Conservation (phyloP, 2,797 vertebrate genomes). For the Gymnopithys bicolor region DNA sequence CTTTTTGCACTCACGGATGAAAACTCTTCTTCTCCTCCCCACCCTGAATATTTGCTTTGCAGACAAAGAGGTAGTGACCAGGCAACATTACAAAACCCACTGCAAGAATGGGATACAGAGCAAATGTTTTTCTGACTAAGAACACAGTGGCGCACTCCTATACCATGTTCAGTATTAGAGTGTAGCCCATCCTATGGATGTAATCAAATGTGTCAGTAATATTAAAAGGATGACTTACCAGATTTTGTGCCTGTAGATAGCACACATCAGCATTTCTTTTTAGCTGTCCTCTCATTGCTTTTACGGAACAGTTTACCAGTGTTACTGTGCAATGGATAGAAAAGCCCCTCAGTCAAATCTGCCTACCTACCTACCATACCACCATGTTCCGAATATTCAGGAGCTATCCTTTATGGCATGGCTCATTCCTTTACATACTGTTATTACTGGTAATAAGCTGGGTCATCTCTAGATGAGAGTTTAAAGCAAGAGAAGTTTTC, state of each 20-base stretch:
- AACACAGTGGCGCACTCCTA: not conserved
- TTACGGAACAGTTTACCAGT: not conserved
- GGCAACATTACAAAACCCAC: not conserved
- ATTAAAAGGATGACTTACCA: constrained; percentile 5
- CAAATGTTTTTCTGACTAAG: not conserved
- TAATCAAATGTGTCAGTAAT: not conserved
- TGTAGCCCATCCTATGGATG: not conserved
- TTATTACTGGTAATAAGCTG: constrained; percentile 16
- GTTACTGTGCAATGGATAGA: not conserved
- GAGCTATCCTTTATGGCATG: not conserved
- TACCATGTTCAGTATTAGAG: not conserved
- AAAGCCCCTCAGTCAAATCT: not conserved
- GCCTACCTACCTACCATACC: not conserved
- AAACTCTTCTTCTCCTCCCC: not conserved
- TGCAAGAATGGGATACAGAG: not conserved
- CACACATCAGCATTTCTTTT: not conserved
- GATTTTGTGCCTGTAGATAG: not conserved
- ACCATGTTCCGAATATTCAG: not conserved
- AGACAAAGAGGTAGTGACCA: not conserved
- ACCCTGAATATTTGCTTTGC: not conserved
- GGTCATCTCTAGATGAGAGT: constrained; percentile 22
- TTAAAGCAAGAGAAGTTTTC: not conserved
- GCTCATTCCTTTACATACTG: not conserved
- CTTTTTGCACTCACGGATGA: not conserved
- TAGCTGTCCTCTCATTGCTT: not conserved